phyloP scores from a whole-genome alignment of 2,113 vertebrate genomes.

The Gnathonemus echidnorhynchus region DNA sequence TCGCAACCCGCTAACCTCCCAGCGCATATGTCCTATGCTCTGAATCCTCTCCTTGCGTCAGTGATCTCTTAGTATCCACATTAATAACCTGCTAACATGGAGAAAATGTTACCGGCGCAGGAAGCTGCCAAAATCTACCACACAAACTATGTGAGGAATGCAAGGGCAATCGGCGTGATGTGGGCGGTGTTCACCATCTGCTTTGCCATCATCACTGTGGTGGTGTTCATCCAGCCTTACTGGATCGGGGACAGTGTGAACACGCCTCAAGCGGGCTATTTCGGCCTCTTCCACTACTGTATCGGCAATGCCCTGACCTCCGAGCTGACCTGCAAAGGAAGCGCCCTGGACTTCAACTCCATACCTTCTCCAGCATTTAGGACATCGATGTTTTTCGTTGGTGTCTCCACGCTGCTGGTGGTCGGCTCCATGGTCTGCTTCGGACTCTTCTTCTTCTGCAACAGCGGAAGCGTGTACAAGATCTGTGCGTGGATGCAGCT shows the following conservation, averaged over 20 bases:
- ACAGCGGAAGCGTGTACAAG: slow-evolving; percentile 82
- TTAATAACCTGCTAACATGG: slow-evolving; percentile 46
- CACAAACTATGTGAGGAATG: slow-evolving; percentile 92
- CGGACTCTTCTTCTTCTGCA: slow-evolving; percentile 89
- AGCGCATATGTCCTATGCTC: not conserved
- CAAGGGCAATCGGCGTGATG: slow-evolving; percentile 85
- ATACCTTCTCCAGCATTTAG: slow-evolving; percentile 92
- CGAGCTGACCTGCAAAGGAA: slow-evolving; percentile 87
- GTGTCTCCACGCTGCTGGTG: slow-evolving; percentile 79
- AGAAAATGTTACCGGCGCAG: slow-evolving; percentile 81
- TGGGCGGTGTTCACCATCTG: slow-evolving; percentile 94
- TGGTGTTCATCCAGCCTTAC: slow-evolving; percentile 93
- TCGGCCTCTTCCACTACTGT: slow-evolving; percentile 93
- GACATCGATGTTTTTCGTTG: slow-evolving; percentile 91
- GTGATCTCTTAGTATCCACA: not conserved
- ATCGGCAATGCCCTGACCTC: slow-evolving; percentile 89
- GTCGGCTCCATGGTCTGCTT: slow-evolving; percentile 84
- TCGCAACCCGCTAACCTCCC: not conserved
- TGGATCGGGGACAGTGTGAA: slow-evolving; percentile 95
- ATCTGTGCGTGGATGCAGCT: slow-evolving; percentile 96
- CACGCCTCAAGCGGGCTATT: slow-evolving; percentile 90
- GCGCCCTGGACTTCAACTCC: slow-evolving; percentile 77
- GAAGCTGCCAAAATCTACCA: slow-evolving; percentile 95
- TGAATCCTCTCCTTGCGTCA: not conserved
- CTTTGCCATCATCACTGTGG: slow-evolving; percentile 82